Evolutionary conservation across 2,888 invertebrate species (phyloP).

Genomic region (Pachycephus smyrnensis): DNA sequence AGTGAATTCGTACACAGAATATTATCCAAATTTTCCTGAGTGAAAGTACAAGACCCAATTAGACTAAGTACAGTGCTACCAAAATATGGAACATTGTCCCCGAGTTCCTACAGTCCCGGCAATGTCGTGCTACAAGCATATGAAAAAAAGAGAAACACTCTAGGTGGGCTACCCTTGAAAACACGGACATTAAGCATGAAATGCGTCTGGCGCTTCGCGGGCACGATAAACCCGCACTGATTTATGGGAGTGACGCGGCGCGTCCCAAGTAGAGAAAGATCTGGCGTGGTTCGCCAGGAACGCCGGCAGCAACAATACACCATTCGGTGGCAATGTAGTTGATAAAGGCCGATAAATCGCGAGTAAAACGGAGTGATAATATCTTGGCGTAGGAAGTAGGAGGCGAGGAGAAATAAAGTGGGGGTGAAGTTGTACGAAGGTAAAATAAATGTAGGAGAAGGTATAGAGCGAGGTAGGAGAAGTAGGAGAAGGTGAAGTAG

Average conservation of each 20-base stretch:
- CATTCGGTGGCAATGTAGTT: constrained; percentile 55
- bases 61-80: not conserved
- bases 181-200: constrained; percentile 5
- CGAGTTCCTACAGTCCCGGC: not conserved
- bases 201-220: not conserved
- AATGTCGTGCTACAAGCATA: not conserved
- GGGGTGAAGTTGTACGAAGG: constrained; percentile 6
- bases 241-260: constrained; percentile 35
- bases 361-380: constrained; percentile 63
- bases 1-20: not conserved
- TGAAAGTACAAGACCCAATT: not conserved
- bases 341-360: constrained; percentile 64
- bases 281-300: constrained; percentile 18
- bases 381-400: constrained; percentile 47
- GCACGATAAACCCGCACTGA: constrained; percentile 31
- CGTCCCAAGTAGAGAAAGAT: constrained; percentile 38
- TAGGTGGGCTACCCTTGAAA: constrained; percentile 1
- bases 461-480: constrained; percentile 17
- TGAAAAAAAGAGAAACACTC: not conserved
- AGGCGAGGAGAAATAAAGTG: constrained; percentile 10
- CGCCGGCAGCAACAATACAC: constrained; percentile 35
- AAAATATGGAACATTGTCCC: not conserved
- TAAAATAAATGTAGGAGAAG: constrained; percentile 16
- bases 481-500: constrained; percentile 7
- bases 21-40: not conserved